Conservation (phyloP, 2,797 vertebrate species). For the Tiaroga cobitis region DNA sequence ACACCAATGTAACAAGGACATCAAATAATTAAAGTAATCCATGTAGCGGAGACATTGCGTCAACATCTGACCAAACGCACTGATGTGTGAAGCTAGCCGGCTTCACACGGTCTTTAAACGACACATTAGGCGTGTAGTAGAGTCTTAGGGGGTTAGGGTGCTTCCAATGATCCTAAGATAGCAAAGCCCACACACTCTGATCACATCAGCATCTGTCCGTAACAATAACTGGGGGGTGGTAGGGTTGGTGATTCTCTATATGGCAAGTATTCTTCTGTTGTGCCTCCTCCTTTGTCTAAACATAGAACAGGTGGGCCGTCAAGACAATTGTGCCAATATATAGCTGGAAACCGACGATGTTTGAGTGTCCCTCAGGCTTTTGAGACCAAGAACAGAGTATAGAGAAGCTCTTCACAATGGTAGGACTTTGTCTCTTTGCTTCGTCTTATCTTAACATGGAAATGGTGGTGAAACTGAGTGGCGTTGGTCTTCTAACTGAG, state of each 20-base stretch:
- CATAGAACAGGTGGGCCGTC: conserved; percentile 77
- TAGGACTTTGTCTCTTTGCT: conserved; percentile 52
- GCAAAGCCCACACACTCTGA: conserved; percentile 49
- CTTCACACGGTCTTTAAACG: conserved; percentile 26
- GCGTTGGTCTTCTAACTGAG: background rate
- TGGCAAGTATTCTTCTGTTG: conserved; percentile 63
- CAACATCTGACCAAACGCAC: conserved; percentile 26
- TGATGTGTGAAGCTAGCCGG: conserved; percentile 39
- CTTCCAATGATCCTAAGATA: conserved; percentile 55
- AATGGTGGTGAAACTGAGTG: background rate
- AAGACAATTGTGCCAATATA: conserved; percentile 75
- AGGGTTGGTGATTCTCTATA: conserved; percentile 61
- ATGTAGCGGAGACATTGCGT: background rate
- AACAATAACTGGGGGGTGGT: conserved; percentile 50
- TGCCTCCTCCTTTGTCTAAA: conserved; percentile 82
- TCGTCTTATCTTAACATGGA: background rate
- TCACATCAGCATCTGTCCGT: conserved; percentile 57
- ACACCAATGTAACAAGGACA: conserved; percentile 42
- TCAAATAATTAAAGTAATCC: conserved; percentile 56
- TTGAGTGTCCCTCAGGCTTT: conserved; percentile 67
- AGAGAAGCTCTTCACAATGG: conserved; percentile 64
- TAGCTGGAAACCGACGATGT: conserved; percentile 54
- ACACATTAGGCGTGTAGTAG: conserved; percentile 38
- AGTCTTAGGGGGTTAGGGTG: background rate
- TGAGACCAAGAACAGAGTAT: conserved; percentile 47